Evolutionary conservation across 2,113 vertebrate species (phyloP), one percentile per base, ranked within the genome.

Genomic region (Triplophysa tibetana): DNA sequence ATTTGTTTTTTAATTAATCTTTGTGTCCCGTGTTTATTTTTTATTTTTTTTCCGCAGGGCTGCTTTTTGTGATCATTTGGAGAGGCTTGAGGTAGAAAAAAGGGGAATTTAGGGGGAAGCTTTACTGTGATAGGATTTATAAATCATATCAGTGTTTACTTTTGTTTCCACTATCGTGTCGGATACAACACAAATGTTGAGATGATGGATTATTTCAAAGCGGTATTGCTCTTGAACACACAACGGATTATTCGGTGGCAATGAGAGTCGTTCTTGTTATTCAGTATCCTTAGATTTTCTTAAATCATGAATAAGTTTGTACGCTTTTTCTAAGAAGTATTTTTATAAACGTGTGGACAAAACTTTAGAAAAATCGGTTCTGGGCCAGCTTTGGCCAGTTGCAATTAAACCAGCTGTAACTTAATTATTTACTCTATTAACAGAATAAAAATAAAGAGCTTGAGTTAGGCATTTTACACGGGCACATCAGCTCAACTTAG

Each of bases 1-100:
- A 79, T 87, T 90, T 86, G 89, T 91, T 88, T 86, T 92, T 90
- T 88, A 92, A 92, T 93, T 90, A 91, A 92, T 93, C 89, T 92
- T 90, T 91, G 91, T 91, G 87, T 90, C 87, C 89, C 85, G 87
- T 81, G 82, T 86, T 87, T 89, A 85, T 86, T 87, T 86, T 83
- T 85, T 75, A n/a, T 81, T 81, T 13, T 29, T 26, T 23, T 68
- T 16, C 80, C 88, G 33, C 16, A 9, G 43, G 87, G 87, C 87
- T 88, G 84, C 86, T 86, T 86, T 86, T 91, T 91, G 88, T 91
- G 85, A 85, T 90, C 87, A 82, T 82, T 78, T 66, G 76, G 79
- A 90, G 79, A 80, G 16, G 48, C 56, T 69, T 87, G 87, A 82
- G 67, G 63, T 8, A 48, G 88, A 84, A 88, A 38, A 82, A 70